Evolutionary conservation across 2,797 vertebrate species (phyloP), one percentile per base, ranked within the genome.

Genomic region (Leptoclinus maculatus): DNA sequence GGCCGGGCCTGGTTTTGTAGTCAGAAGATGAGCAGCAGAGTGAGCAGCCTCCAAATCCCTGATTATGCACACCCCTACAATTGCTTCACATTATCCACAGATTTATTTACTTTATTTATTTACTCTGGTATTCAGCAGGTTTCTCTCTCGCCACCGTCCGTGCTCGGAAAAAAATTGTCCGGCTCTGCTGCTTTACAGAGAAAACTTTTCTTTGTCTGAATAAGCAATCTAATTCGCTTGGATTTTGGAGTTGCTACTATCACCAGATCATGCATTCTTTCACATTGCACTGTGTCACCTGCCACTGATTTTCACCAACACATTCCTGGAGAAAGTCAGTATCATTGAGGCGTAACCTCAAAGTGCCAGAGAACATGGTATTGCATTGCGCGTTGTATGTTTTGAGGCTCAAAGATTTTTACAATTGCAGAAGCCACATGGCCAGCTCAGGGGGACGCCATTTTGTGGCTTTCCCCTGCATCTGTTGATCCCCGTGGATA

Each of bases 71-170:
- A 88, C 85, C 74, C 87, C 72, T 60, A 87, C 88, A 89, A 92
- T 90, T 87, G 83, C 84, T 80, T 80, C 87, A 83, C 75, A 91
- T 91, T 91, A 89, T 87, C 85, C 83, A 62, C 71, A 79, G 23
- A 84, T 92, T 91, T 86, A 88, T 93, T 89, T 78, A 82, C 87
- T 84, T 91, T 82, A 90, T 90, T 85, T 89, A 89, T 90, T 92
- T 88, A 86, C 86, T 85, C 72, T 73, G 72, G 85, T 79, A 72
- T 88, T 90, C 84, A 91, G 87, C 88, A 85, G 78, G 77, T 89
- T 91, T 85, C 72, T 66, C 74, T 70, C 83, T 74, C 82, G 23
- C 56, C 34, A 0, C 21, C 12, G 51, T 68, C 69, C 54, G 12
- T 14, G 19, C 57, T 78, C 43, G 38, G 29, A 69, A 78, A 71